phyloP scores from a whole-genome alignment of 2,113 vertebrate species.

The Phasianus colchicus region DNA sequence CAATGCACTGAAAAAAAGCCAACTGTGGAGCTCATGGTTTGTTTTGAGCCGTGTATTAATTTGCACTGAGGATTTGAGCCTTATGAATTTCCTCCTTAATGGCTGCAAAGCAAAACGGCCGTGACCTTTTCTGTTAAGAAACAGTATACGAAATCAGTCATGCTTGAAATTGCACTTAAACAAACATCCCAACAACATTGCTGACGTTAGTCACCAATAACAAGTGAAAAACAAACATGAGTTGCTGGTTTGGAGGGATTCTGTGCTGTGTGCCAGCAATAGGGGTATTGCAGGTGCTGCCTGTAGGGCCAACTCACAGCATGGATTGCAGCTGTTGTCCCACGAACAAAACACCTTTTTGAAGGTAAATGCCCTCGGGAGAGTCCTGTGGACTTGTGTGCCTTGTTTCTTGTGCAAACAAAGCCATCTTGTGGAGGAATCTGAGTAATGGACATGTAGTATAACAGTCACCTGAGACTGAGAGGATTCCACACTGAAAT shows the following conservation, averaged over 20 bases:
- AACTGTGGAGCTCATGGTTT: not conserved
- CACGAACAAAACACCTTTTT: not conserved
- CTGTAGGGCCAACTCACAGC: fast-evolving
- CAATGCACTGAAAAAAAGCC: not conserved
- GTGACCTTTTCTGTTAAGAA: conserved; percentile 30
- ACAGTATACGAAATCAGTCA: not conserved
- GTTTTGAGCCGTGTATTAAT: not conserved
- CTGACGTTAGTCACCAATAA: not conserved
- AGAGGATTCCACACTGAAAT: not conserved
- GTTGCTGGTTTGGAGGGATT: not conserved
- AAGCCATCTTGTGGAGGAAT: not conserved
- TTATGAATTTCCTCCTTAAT: not conserved
- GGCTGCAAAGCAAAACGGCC: not conserved
- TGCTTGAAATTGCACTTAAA: conserved; percentile 20
- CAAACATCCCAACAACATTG: not conserved
- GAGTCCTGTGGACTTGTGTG: not conserved
- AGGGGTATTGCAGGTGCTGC: not conserved
- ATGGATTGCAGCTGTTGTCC: not conserved
- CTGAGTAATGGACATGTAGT: not conserved
- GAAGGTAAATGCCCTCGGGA: not conserved
- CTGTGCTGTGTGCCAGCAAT: not conserved
- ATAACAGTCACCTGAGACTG: not conserved
- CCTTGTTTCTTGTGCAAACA: not conserved
- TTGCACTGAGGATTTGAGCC: not conserved
- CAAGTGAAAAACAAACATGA: not conserved